phyloP scores from a whole-genome alignment of 2,113 vertebrate species.

The Gnathonemus longibarbis region DNA sequence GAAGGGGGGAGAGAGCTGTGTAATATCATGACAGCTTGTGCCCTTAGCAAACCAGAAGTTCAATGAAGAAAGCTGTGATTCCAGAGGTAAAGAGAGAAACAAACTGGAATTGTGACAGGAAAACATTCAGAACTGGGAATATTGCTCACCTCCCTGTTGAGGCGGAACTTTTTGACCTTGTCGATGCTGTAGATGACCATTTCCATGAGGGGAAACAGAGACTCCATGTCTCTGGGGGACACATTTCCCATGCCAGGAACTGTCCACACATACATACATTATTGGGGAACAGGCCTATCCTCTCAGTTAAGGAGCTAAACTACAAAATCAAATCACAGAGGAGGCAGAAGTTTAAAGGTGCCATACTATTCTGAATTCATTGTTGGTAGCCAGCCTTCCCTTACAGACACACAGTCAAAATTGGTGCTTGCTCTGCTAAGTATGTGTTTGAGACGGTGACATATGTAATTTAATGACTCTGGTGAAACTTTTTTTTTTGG shows the following conservation, averaged over 20 bases:
- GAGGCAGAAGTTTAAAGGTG: not conserved
- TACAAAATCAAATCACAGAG: not conserved
- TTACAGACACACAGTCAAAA: too few species aligned
- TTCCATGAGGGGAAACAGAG: constrained; percentile 91
- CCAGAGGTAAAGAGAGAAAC: not conserved
- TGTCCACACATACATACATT: constrained; percentile 39
- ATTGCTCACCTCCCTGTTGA: constrained; percentile 86
- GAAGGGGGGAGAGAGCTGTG: not conserved
- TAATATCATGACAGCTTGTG: not conserved
- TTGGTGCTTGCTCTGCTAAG: not conserved
- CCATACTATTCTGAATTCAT: not conserved
- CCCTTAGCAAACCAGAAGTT: not conserved
- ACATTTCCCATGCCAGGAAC: constrained; percentile 97
- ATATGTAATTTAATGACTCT: not conserved
- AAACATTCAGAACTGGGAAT: not conserved
- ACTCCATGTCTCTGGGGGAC: constrained; percentile 97
- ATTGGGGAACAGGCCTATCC: not conserved
- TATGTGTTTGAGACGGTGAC: not conserved
- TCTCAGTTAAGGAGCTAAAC: not conserved
- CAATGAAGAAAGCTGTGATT: not conserved
- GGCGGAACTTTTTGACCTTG: constrained; percentile 93
- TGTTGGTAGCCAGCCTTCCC: not conserved
- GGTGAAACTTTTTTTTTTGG: not conserved
- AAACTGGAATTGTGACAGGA: not conserved
- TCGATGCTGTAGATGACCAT: constrained; percentile 98